Conservation (phyloP, 2,797 vertebrate species). For the Thunnus albacares region DNA sequence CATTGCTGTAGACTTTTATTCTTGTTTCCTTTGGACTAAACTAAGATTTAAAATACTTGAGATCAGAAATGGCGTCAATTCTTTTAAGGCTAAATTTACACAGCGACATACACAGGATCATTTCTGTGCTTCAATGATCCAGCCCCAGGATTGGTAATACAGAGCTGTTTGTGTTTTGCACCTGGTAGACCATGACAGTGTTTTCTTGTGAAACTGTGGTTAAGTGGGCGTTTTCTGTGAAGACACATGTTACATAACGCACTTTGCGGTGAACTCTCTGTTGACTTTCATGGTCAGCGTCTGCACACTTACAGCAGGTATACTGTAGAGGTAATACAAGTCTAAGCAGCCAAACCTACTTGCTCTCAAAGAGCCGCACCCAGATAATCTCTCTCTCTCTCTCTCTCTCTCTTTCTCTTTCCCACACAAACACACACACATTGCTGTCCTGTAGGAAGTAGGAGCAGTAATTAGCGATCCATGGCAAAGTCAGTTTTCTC, state of each 20-base stretch:
- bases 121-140: neutral
- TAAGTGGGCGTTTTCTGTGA: neutral
- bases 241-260: neutral
- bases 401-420: neutral
- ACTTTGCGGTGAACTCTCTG: neutral
- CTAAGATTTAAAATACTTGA: too few species aligned
- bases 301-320: slow-evolving; percentile 7
- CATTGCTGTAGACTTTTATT: too few species aligned
- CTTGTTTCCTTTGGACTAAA: too few species aligned
- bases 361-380: slow-evolving; percentile 45
- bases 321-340: neutral
- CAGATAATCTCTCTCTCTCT: slow-evolving; percentile 30
- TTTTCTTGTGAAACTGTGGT: neutral
- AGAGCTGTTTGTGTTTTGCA: slow-evolving; percentile 3
- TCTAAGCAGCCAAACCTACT: slow-evolving; percentile 19
- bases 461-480: slow-evolving; percentile 68
- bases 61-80: too few species aligned
- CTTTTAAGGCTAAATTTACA: neutral
- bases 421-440: neutral
- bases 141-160: too few species aligned
- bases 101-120: too few species aligned
- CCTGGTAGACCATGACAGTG: neutral
- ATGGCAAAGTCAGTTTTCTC: slow-evolving; percentile 61
- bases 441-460: slow-evolving; percentile 20
- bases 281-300: neutral